Percentiles rank a stretch among this genome's conserved stretches.
Evolutionary conservation across 37 sponge, comb jelly and placozoan genomes (phyloP).

Genomic region (Diacarnus erythraeanus): DNA sequence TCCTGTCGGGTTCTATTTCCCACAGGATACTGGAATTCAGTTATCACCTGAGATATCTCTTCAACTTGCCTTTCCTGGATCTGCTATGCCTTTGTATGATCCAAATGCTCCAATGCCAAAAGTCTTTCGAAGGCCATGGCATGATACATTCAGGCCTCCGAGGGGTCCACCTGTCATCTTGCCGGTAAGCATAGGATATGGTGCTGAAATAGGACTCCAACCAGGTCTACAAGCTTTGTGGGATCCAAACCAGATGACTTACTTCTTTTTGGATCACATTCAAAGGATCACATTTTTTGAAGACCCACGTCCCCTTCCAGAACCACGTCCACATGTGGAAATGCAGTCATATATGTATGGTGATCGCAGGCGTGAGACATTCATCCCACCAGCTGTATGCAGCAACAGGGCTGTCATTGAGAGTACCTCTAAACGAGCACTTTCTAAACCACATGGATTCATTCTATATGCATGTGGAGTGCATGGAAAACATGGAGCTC

Average conservation of each 20-base stretch:
- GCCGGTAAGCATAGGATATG: slow-evolving; percentile 85
- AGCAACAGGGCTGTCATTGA: slow-evolving; percentile 16
- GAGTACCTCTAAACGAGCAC: slow-evolving; percentile 51
- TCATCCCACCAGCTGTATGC: slow-evolving; percentile 33
- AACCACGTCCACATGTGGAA: slow-evolving; percentile 31
- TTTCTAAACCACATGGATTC: slow-evolving; percentile 49
- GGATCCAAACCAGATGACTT: slow-evolving; percentile 65
- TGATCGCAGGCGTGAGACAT: slow-evolving; percentile 35
- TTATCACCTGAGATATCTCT: slow-evolving; percentile 18
- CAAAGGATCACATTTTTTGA: slow-evolving; percentile 63
- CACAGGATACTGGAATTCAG: slow-evolving; percentile 29
- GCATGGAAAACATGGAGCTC: slow-evolving; percentile 39
- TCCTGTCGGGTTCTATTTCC: slow-evolving; percentile 73
- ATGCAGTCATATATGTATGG: slow-evolving; percentile 44
- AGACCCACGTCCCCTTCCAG: slow-evolving; percentile 70
- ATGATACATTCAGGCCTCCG: slow-evolving; percentile 81
- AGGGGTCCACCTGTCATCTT: slow-evolving; percentile 65
- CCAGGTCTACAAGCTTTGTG: slow-evolving; percentile 75
- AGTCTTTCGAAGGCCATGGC: slow-evolving; percentile 49
- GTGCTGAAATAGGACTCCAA: slow-evolving; percentile 68
- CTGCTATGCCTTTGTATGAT: slow-evolving; percentile 48
- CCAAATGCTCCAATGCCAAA: slow-evolving; percentile 53
- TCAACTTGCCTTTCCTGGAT: slow-evolving; percentile 44
- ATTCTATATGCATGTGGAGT: slow-evolving; percentile 51
- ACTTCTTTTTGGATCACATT: slow-evolving; percentile 79